These are phyloP conservation scores for Bellardia bayeri DNA, from an alignment of 2,888 invertebrate genomes.

Conservation along the genomic window DNA sequence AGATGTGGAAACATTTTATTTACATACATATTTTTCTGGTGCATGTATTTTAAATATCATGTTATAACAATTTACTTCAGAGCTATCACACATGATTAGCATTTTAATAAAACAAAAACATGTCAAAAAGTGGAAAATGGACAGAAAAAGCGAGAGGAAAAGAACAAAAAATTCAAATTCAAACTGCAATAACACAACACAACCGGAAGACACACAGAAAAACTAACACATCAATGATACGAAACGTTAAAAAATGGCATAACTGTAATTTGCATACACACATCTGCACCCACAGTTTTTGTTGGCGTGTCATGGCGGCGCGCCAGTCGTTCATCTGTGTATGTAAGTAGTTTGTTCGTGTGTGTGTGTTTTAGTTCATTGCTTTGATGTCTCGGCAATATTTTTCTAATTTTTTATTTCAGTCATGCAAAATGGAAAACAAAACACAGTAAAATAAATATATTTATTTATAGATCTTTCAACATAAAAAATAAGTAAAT, in stretches of 20 bases:
- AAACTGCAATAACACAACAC: background rate
- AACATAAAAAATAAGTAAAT: constrained; percentile 8
- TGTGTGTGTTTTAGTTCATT: too few species aligned
- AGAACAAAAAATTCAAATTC: background rate
- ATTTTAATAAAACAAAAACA: constrained; percentile 11
- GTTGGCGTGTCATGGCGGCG: background rate
- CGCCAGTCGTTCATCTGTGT: background rate
- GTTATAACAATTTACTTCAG: background rate
- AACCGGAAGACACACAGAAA: constrained; percentile 17
- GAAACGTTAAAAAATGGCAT: constrained; percentile 31
- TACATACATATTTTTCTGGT: background rate
- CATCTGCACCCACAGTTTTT: background rate
- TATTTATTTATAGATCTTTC: constrained; percentile 10
- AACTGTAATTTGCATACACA: constrained; percentile 41
- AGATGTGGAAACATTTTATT: background rate
- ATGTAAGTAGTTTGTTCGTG: background rate
- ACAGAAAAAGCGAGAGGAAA: background rate
- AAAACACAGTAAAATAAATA: constrained; percentile 16
- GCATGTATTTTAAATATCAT: constrained; percentile 14
- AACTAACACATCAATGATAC: constrained; percentile 39
- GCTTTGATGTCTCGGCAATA: background rate
- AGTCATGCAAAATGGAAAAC: background rate
- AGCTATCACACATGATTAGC: constrained; percentile 20
- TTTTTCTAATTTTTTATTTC: constrained; percentile 21
- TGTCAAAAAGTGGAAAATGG: background rate